Conservation (phyloP, 2,888 invertebrate genomes). For the Cyrtodaria siliqua region DNA sequence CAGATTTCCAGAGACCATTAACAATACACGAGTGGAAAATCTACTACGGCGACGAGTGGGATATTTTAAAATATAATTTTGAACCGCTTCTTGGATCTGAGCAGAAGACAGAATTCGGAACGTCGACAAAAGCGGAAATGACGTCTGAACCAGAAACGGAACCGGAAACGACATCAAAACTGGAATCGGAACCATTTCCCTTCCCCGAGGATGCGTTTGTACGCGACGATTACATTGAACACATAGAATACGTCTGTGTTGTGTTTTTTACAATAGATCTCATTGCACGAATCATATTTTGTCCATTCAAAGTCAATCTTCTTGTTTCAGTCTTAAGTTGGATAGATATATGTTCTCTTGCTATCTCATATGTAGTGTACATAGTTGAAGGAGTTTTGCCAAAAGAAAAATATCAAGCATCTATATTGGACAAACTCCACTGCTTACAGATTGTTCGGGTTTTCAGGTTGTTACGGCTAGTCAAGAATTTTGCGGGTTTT, state of each 20-base stretch:
- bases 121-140: too few species aligned
- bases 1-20: slow-evolving; percentile 56
- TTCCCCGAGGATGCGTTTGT: slow-evolving; percentile 47
- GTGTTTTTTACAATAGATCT: slow-evolving; percentile 74
- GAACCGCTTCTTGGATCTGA: slow-evolving; percentile 27
- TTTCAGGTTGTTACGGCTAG: slow-evolving; percentile 74
- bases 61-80: slow-evolving; percentile 17
- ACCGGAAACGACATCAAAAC: too few species aligned
- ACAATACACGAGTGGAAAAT: slow-evolving; percentile 60
- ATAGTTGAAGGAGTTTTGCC: slow-evolving; percentile 59
- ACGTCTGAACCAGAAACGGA: too few species aligned
- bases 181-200: slow-evolving; percentile 18
- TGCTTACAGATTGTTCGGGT: slow-evolving; percentile 73
- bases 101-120: background rate
- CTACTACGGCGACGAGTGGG: slow-evolving; percentile 53
- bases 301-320: slow-evolving; percentile 61
- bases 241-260: slow-evolving; percentile 61
- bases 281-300: slow-evolving; percentile 64
- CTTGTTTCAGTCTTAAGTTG: slow-evolving; percentile 69
- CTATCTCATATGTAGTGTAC: slow-evolving; percentile 68
- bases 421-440: slow-evolving; percentile 68
- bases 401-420: slow-evolving; percentile 62
- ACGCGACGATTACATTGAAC: slow-evolving; percentile 41
- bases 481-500: slow-evolving; percentile 74
- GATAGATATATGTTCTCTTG: slow-evolving; percentile 69